Evolutionary conservation across 2,113 vertebrate genomes (phyloP).

Genomic region (Bujurquina vittata): DNA sequence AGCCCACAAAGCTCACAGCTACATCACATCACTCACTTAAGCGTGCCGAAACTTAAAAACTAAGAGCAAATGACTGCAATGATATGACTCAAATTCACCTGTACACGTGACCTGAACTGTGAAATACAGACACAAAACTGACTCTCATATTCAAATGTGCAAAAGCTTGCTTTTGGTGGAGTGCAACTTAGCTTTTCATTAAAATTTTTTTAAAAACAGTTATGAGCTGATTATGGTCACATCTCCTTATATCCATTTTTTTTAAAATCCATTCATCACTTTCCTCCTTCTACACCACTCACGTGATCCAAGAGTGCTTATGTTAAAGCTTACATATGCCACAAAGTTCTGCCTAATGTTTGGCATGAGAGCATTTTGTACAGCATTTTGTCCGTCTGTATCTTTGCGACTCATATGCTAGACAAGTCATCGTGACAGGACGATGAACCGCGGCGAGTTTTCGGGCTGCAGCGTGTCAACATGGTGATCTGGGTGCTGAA

Average conservation of each 20-base stretch:
- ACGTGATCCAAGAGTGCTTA: neutral
- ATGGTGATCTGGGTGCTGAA: slow-evolving; percentile 98
- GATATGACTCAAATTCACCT: slow-evolving; percentile 4
- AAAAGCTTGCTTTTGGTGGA: slow-evolving; percentile 16
- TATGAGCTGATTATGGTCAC: neutral
- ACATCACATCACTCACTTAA: slow-evolving; percentile 16
- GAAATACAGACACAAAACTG: neutral
- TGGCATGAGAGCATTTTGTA: slow-evolving; percentile 15
- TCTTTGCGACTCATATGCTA: slow-evolving; percentile 53
- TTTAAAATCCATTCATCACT: neutral
- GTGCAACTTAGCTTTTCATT: neutral
- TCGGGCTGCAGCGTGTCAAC: slow-evolving; percentile 96
- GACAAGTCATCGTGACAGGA: slow-evolving; percentile 76
- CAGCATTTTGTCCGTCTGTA: neutral
- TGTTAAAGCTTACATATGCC: neutral
- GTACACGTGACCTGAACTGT: slow-evolving; percentile 1
- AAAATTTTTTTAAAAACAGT: neutral
- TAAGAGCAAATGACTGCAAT: slow-evolving; percentile 14
- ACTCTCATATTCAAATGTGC: slow-evolving; percentile 17
- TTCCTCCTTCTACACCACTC: neutral
- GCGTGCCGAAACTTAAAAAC: neutral
- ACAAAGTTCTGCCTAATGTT: neutral
- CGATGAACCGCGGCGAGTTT: slow-evolving; percentile 81
- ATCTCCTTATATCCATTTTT: neutral
- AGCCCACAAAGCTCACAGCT: slow-evolving; percentile 36